phyloP scores from a whole-genome alignment of 92 coral and sea anemone species.

The Paragorgia papillata region DNA sequence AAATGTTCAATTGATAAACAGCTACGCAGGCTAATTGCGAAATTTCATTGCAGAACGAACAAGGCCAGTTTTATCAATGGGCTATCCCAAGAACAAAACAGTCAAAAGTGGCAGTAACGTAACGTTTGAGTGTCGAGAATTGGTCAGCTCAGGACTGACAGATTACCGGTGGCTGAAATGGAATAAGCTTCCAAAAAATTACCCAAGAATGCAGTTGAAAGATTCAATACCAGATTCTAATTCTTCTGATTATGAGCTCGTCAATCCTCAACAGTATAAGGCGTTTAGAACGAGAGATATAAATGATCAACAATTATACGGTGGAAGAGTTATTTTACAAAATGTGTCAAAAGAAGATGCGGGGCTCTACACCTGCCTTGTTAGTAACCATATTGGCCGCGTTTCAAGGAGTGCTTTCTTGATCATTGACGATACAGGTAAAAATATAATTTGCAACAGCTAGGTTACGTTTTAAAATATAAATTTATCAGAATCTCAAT shows the following conservation, averaged over 20 bases:
- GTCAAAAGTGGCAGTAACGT: constrained; percentile 54
- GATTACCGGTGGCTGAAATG: constrained; percentile 65
- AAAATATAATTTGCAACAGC: no score
- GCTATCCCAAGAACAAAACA: constrained; percentile 50
- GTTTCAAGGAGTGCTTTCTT: constrained; percentile 21
- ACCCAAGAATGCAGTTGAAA: constrained; percentile 7
- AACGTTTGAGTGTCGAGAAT: constrained; percentile 50
- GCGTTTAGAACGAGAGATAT: not conserved
- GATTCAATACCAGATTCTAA: not conserved
- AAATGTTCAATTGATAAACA: no score
- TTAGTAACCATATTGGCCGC: constrained; percentile 50
- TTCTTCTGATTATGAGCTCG: constrained; percentile 8
- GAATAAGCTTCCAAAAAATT: constrained; percentile 44
- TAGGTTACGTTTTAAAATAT: no score
- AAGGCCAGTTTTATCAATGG: constrained; percentile 42
- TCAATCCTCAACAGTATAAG: constrained; percentile 29
- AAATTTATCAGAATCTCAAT: no score
- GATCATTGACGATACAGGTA: constrained; percentile 14
- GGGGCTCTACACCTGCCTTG: constrained; percentile 67
- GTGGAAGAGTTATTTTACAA: constrained; percentile 12
- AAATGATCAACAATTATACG: not conserved
- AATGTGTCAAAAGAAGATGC: constrained; percentile 51
- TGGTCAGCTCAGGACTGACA: constrained; percentile 48
- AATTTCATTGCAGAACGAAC: constrained; percentile 34
- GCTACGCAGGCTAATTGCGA: no score